Evolutionary conservation across 2,888 invertebrate species (phyloP), one percentile per base, ranked within the genome.

Genomic region (Nephrotoma appendiculata): DNA sequence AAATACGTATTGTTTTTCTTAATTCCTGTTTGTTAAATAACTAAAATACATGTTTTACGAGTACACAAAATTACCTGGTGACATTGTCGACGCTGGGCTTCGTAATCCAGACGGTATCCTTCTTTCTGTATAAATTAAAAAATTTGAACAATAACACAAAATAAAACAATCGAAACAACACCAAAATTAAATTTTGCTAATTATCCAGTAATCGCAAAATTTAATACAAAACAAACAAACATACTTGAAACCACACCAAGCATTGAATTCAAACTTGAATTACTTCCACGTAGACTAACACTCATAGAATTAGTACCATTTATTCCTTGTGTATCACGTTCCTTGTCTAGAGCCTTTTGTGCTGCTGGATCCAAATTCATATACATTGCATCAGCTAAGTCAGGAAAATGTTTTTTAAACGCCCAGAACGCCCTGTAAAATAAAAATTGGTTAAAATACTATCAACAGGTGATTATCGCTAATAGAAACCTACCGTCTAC

Each of bases 361-460:
- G 93, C 93, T 0, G 93, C 94, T 1, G 95, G 93, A 90, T 99
- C 99, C 86, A 99, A 93, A 0, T 95, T 94, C 87, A 95, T 94
- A 89, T 98, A 94, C 88, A 99, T 92, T 42, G 94, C 93, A 88
- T 98, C 98, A 0, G 98, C 98, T 89, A 97, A 95, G 2, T 96
- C 96, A 0, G 97, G 97, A 92, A 98, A 99, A 90, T 97, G 96
- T 2, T 96, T 95, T 86, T 96, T 95, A 92, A 97, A 98, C 15
- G 95, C 95, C 94, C 96, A 96, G 92, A 95, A 99, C n/a, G 98
- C 97, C 90, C 97, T 97, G 90, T 87, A 90, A 89, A 88, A 88
- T 87, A 48, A 86, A 87, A 86, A 87, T 11, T 52, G 15, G n/a
- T 45, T 57, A 19, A 43, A 15, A 86, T 19, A 83, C 71, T 41